A percentile compares a stretch with the other conserved stretches of the same genome.
phyloP scores from a whole-genome alignment of 2,113 vertebrate genomes.

The Dasyurus viverrinus region DNA sequence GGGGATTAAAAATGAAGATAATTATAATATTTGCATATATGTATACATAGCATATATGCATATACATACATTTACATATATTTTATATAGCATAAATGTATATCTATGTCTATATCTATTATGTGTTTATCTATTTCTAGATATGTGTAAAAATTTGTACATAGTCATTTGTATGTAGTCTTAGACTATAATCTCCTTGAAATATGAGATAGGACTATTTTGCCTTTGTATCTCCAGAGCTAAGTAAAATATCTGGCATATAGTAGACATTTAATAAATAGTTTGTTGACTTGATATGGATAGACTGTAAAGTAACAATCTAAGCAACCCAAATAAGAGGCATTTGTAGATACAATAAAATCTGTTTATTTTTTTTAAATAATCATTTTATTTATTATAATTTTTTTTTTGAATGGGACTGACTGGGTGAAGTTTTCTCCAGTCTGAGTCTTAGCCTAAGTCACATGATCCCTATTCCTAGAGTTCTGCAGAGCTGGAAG shows the following conservation, averaged over 20 bases:
- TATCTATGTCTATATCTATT: too few species aligned
- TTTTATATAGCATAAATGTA: too few species aligned
- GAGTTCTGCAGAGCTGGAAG: too few species aligned
- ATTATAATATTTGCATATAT: not conserved
- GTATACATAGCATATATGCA: not conserved
- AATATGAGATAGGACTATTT: not conserved
- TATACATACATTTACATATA: too few species aligned
- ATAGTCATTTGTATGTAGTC: not conserved
- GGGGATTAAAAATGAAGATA: constrained; percentile 57
- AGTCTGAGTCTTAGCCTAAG: too few species aligned
- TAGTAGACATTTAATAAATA: not conserved
- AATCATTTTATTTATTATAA: too few species aligned
- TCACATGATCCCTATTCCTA: too few species aligned
- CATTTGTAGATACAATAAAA: constrained; percentile 45
- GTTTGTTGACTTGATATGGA: not conserved
- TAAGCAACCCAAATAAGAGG: constrained; percentile 30
- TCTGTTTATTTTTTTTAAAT: constrained; percentile 49
- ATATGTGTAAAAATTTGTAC: not conserved
- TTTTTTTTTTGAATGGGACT: too few species aligned
- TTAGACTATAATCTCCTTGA: not conserved
- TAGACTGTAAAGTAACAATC: constrained; percentile 38
- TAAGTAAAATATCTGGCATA: not conserved
- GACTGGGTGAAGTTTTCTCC: too few species aligned
- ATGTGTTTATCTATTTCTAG: not conserved
- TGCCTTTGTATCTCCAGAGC: not conserved